Evolutionary conservation across 2,888 invertebrate genomes (phyloP), one percentile per base, ranked within the genome.

Genomic region (Oasisia sp.): DNA sequence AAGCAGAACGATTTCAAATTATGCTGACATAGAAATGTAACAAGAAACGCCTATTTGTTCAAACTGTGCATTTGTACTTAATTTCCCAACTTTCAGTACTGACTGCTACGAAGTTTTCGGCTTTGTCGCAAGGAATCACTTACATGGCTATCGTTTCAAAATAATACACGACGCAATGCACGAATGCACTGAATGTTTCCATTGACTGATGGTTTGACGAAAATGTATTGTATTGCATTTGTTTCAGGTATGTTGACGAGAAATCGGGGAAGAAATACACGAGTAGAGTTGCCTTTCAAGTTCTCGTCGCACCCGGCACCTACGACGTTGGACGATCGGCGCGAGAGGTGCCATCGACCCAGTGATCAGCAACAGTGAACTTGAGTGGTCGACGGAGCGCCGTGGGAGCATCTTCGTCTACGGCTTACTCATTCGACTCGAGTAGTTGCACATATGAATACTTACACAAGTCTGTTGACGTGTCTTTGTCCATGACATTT

Each of bases 311-410:
- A 32, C 91, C 91, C 12, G 50, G 9, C 58, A 0, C 3, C 3
- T 91, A 56, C 91, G 32, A 32, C 5, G 11, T 91, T n/a, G 56
- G 56, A 91, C 56, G 2, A 58, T 91, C 32, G 91, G 91, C 11
- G 44, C 27, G 14, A 19, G 27, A 74, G 5, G 19, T 74, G 0
- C 7, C 5, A 11, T 44, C 56, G 91, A 91, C 11, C 58, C 91
- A 3, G 8, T 27, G 58, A 8, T 56, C 58, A 27, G 14, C 58
- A 58, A 91, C 32, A 91, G 32, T 32, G 56, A 91, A 32, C 91
- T 91, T 32, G 91, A 91, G 58, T 91, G 91, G 91, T 38, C 58
- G 27, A 50, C 91, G 27, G n/a, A 50, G 50, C 14, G 32, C 1
- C n/a, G 38, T 7, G 56, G 91, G 1, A 45, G 27, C 58, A 58